Evolutionary conservation across 1,140 invertebrate genomes (phyloP), one percentile per base, ranked within the genome.

Genomic region (Sycophaga agraensis): DNA sequence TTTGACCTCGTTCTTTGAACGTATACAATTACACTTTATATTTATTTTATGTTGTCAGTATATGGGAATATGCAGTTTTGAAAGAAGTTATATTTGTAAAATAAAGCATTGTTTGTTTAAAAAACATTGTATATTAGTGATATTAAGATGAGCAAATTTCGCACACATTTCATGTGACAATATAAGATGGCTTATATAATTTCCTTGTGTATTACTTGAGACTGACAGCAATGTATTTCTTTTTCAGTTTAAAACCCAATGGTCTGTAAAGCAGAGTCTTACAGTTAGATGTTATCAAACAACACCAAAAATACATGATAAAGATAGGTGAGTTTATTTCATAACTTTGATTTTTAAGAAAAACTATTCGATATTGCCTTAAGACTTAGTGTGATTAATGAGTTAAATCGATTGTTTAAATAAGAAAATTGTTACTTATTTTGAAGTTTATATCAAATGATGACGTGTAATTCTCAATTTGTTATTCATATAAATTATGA

Each of bases 161-260:
- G n/a, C n/a, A n/a, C n/a, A n/a, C n/a, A 69, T 66, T 66, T n/a
- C 31, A 35, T 40, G 34, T 51, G 62, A 63, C 0, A 12, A 73
- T 69, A 73, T 73, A 75, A 77, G 69, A 77, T 77, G 74, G 70
- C 77, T 75, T 66, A 66, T 31, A 63, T 63, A 63, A 63, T 57
- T 57, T 57, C 24, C 3, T 9, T 35, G 9, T 39, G 34, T 48
- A 49, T 50, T 34, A 50, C 58, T 57, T 43, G 19, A 35, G 39
- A 51, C 11, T 62, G 35, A 56, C 45, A 57, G 12, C 26, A n/a
- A 22, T 61, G 35, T 39, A 2, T 34, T 51, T n/a, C n/a, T n/a
- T 21, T 74, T 76, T 49, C 65, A 80, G 77, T 67, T 80, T n/a
- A 74, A 77, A 71, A 79, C 75, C 67, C 70, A 76, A 54, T 71